A percentile compares a stretch with the other conserved stretches of the same genome.
Conservation (phyloP, 2,888 invertebrate genomes). For the Eustalomyia histrio region DNA sequence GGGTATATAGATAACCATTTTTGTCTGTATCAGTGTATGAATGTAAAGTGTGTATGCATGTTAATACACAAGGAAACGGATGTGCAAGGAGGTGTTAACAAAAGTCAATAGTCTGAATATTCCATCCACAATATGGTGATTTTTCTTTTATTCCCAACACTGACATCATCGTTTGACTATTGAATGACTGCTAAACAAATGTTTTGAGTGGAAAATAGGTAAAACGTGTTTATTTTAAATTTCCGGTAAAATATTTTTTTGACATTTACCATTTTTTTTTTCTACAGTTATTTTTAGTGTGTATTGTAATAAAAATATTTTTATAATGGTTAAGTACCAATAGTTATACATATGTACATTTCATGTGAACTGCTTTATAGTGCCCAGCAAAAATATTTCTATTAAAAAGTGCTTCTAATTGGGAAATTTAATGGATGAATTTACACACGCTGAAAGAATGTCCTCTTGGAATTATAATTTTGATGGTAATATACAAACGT, state of each 20-base stretch:
- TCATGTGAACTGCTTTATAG: too few species aligned
- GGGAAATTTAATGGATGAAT: too few species aligned
- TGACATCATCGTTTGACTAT: constrained; percentile 31
- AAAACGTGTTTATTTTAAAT: constrained; percentile 11
- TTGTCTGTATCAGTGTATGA: background rate
- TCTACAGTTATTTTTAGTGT: background rate
- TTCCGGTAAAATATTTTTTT: background rate
- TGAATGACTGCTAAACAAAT: constrained; percentile 24
- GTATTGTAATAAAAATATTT: too few species aligned
- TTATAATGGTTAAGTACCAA: too few species aligned
- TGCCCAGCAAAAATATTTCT: too few species aligned
- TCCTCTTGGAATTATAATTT: too few species aligned
- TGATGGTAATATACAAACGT: too few species aligned
- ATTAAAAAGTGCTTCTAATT: too few species aligned
- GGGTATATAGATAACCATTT: constrained; percentile 9
- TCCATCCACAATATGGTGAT: constrained; percentile 24
- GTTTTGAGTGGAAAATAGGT: constrained; percentile 7
- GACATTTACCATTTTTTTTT: background rate
- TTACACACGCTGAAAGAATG: too few species aligned
- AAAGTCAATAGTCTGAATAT: constrained; percentile 42
- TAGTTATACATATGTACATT: too few species aligned
- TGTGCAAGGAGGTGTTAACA: constrained; percentile 50
- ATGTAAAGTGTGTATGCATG: background rate
- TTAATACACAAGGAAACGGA: constrained; percentile 28
- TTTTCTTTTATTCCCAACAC: background rate